These are phyloP conservation scores for Coboldia fuscipes DNA, from an alignment of 1,140 invertebrate species.

Conservation along the genomic window DNA sequence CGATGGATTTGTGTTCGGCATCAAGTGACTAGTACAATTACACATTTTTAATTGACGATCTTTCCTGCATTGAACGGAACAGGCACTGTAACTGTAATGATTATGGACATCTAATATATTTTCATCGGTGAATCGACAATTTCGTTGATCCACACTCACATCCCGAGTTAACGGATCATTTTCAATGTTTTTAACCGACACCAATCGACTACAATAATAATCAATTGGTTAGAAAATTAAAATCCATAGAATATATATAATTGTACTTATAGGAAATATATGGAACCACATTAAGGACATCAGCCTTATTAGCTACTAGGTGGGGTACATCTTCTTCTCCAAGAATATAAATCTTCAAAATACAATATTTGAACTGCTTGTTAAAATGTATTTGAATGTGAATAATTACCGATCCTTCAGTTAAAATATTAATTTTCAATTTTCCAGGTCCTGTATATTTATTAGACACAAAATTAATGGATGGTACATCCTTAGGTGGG, in stretches of 20 bases:
- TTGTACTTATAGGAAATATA: slow-evolving; percentile 27
- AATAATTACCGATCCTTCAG: slow-evolving; percentile 17
- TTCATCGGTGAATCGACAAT: slow-evolving; percentile 39
- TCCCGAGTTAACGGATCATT: slow-evolving; percentile 30
- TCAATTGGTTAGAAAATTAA: not conserved
- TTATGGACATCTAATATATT: slow-evolving; percentile 33
- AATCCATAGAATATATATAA: not conserved
- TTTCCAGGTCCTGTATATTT: slow-evolving; percentile 29
- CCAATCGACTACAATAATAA: slow-evolving; percentile 20
- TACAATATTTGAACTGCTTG: not conserved
- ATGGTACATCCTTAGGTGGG: no score
- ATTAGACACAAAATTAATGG: slow-evolving; percentile 23
- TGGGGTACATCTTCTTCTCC: slow-evolving; percentile 39
- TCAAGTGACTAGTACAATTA: slow-evolving; percentile 42
- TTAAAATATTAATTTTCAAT: slow-evolving; percentile 28
- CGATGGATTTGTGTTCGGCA: slow-evolving; percentile 27
- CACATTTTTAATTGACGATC: slow-evolving; percentile 33
- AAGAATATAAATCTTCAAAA: slow-evolving; percentile 30
- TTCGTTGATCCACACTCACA: slow-evolving; percentile 27
- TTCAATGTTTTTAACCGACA: slow-evolving; percentile 31
- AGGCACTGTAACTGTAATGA: slow-evolving; percentile 42
- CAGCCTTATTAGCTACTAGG: slow-evolving; percentile 31
- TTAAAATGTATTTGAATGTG: not conserved
- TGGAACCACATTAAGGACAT: slow-evolving; percentile 25
- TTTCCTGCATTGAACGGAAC: slow-evolving; percentile 41